phyloP scores from a whole-genome alignment of 1,140 invertebrate genomes.

The Orussus abietinus region DNA sequence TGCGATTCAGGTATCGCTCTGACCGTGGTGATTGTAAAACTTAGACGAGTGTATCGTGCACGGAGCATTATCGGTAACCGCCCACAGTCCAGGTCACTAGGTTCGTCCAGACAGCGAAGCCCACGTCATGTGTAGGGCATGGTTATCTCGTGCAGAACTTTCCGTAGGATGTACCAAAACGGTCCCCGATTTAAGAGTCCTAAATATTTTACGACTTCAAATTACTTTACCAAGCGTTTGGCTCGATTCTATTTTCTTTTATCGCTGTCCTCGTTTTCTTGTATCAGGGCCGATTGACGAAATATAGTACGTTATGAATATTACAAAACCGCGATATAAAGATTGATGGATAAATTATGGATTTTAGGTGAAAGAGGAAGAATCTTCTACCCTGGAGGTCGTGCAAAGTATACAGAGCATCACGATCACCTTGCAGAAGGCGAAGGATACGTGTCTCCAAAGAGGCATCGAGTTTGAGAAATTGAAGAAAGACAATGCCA shows the following conservation, averaged over 20 bases:
- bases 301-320: too few relatives aligned
- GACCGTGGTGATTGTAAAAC: background rate
- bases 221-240: too few relatives aligned
- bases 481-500: conserved; percentile 83
- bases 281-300: too few relatives aligned
- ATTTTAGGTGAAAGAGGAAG: conserved; percentile 86
- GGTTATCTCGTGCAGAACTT: too few relatives aligned
- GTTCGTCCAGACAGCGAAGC: background rate
- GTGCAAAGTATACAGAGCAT: conserved; percentile 86
- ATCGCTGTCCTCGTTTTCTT: too few relatives aligned
- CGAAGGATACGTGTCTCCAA: conserved; percentile 84
- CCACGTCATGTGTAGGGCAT: too few relatives aligned
- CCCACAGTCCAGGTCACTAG: background rate
- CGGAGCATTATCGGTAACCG: background rate
- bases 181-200: too few relatives aligned
- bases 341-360: conserved; percentile 5
- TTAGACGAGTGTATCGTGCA: background rate
- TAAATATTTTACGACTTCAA: too few relatives aligned
- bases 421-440: conserved; percentile 80
- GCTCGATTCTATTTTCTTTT: too few relatives aligned
- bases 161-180: too few relatives aligned
- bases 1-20: background rate
- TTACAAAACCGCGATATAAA: too few relatives aligned
- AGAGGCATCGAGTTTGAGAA: conserved; percentile 83
- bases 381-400: conserved; percentile 83